Base-by-base conservation (phyloP, 2,113 vertebrate species). In the Sprattus sprattus region DNA sequence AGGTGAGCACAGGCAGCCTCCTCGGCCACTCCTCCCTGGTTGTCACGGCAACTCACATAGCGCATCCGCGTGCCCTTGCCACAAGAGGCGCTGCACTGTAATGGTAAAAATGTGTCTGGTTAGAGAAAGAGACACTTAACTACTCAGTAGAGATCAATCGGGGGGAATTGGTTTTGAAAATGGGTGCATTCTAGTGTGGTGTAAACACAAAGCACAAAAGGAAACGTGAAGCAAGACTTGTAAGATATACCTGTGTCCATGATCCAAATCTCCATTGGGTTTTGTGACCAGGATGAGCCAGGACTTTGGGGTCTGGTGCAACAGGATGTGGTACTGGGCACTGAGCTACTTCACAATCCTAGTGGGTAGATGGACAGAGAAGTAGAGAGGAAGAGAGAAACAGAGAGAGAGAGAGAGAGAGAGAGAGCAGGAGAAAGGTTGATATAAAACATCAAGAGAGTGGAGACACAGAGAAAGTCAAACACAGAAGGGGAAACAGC, bases 231-330 rank as follows among this genome's bases (percentile, higher is more conserved):
- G n/a, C 39, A 50, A 57, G 80, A 85, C 67, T 7, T 57, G 10
- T 9, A 83, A n/a, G 32, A 39, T 94, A 91, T 94, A 99, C 98
- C 78, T 97, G 97, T 81, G 98, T 99, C 98, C 98, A 99, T 81
- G 98, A 99, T 89, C 98, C 98, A 93, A 98, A 99, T 90, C 98
- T 94, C 98, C 98, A 99, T 91, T 99, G 97, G 0, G 98, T 99
- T 94, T 97, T 96, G 85, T 96, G 96, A 82, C 84, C 45, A 75
- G 91, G 92, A 20, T 96, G 91, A 60, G 91, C 0, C 4, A 86
- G 94, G 89, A 94, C 94, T 91, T 97, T 97, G 64, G 95, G 91
- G 90, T 96, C 97, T 0, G 95, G 95, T 86, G 89, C 92, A 88
- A 93, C 92, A 57, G 96, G 95, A 71, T 95, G 95, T 86, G 94